Evolutionary conservation across 2,888 invertebrate species (phyloP), one percentile per base, ranked within the genome.

Genomic region (Alcis repandata): DNA sequence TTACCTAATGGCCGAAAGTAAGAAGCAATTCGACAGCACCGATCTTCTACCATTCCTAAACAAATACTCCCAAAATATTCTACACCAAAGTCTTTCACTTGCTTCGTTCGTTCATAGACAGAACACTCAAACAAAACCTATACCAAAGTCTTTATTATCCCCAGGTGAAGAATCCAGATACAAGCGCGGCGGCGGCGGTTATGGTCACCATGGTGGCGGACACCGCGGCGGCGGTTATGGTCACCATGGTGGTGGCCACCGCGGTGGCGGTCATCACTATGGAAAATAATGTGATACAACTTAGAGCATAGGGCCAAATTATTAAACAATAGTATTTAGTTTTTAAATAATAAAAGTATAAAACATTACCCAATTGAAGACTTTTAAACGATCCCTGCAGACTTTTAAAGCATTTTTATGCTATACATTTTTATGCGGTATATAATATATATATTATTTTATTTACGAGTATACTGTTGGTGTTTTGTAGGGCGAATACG

Each of bases 261-360:
- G 32, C 27, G n/a, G 15, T 7, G 48, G 52, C 11, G 43, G 52
- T 20, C 22, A 43, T 1, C 36, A 51, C n/a, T 22, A 45, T 32
- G 54, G 54, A 32, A 56, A 45, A 56, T 56, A 11, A 56, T 27
- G 15, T 27, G 22, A 41, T 19, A 32, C 20, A 56, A 56, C 19
- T 46, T 46, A 27, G 41, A 10, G 1, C 17, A 19, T 36, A 51
- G 36, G 19, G 15, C 10, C 9, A 36, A 15, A 32, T 15, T 6
- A 27, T 32, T 32, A 20, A 20, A 53, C 3, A 13, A 13, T 38
- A n/a, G 27, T 1, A n/a, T 33, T 38, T 40, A 43, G 9, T 59
- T 36, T 20, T 13, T 13, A 41, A 11, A n/a, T n/a, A 20, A 53
- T 43, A 52, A 53, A 60, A 60, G 52, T 60, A 53, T 60, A 45